Evolutionary conservation across 2,888 invertebrate genomes (phyloP).

Genomic region (Allophyes oxyacanthae): DNA sequence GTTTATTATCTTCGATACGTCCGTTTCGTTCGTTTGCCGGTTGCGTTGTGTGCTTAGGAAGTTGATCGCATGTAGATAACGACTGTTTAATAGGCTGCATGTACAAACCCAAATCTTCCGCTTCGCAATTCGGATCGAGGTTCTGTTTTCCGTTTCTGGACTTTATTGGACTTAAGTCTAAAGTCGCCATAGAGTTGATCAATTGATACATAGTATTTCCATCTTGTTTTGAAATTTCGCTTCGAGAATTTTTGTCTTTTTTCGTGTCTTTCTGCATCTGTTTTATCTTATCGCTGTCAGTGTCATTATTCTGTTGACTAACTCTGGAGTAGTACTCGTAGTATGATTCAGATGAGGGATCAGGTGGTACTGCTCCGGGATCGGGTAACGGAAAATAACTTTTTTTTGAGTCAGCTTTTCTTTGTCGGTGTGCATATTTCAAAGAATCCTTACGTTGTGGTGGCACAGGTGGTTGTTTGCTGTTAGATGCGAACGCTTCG

Average conservation of each 20-base stretch:
- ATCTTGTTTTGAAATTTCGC: constrained; percentile 60
- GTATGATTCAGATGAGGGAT: constrained; percentile 85
- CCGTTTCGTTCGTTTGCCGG: constrained; percentile 78
- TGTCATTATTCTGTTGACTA: constrained; percentile 86
- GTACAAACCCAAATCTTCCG: constrained; percentile 85
- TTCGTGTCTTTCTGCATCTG: constrained; percentile 76
- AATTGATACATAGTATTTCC: constrained; percentile 81
- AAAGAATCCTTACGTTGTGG: constrained; percentile 86
- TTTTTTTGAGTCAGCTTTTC: constrained; percentile 83
- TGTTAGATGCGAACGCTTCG: constrained; percentile 77
- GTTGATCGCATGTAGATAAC: constrained; percentile 84
- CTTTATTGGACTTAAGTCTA: constrained; percentile 81
- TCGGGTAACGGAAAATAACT: constrained; percentile 82
- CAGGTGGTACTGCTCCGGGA: constrained; percentile 83
- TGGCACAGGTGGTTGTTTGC: constrained; percentile 79
- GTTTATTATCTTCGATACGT: constrained; percentile 81
- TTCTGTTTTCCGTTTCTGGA: constrained; percentile 76
- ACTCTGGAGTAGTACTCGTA: constrained; percentile 87
- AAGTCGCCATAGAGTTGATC: constrained; percentile 85
- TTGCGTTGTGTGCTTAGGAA: constrained; percentile 82
- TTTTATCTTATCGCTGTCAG: constrained; percentile 85
- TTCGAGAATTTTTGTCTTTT: constrained; percentile 67
- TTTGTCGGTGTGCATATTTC: constrained; percentile 86
- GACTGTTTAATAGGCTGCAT: constrained; percentile 83
- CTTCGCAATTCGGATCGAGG: constrained; percentile 75